Conservation (phyloP, 2,888 invertebrate species). For the Diaphora mendica region DNA sequence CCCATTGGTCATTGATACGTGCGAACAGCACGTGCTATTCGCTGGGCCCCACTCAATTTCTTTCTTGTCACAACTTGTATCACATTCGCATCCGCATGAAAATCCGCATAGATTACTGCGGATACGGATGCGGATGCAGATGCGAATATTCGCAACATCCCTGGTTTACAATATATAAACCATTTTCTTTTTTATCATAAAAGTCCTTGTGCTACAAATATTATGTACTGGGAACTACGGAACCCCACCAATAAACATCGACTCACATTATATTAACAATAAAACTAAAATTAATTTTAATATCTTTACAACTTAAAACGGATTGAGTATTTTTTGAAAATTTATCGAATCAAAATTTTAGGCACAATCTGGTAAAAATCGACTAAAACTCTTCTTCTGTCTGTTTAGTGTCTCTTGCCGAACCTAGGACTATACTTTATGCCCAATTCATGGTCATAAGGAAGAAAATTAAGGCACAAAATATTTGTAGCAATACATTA, state of each 20-base stretch:
- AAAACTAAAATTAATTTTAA: conserved; percentile 21
- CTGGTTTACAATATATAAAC: too few species aligned
- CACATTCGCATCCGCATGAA: too few species aligned
- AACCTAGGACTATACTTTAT: conserved; percentile 33
- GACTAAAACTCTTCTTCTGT: conserved; percentile 26
- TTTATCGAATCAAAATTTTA: conserved; percentile 37
- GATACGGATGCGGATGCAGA: too few species aligned
- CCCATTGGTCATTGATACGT: too few species aligned
- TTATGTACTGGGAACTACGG: conserved; percentile 41
- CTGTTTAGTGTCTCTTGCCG: conserved; percentile 28
- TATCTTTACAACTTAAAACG: conserved; percentile 43
- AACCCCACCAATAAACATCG: conserved; percentile 19
- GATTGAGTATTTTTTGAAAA: conserved; percentile 35
- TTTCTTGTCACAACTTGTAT: too few species aligned
- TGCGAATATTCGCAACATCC: too few species aligned
- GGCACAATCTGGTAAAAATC: conserved; percentile 45
- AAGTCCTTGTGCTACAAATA: conserved; percentile 51
- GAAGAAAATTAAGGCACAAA: conserved; percentile 45
- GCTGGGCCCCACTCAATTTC: too few species aligned
- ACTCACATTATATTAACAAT: conserved; percentile 26
- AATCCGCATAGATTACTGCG: too few species aligned
- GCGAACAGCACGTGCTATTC: too few species aligned
- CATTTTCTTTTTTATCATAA: conserved; percentile 34
- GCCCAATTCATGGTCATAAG: conserved; percentile 23
- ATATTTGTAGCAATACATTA: conserved; percentile 61